Conservation (phyloP, 1,140 invertebrate species). For the Scaptodrosophila lebanonensis region DNA sequence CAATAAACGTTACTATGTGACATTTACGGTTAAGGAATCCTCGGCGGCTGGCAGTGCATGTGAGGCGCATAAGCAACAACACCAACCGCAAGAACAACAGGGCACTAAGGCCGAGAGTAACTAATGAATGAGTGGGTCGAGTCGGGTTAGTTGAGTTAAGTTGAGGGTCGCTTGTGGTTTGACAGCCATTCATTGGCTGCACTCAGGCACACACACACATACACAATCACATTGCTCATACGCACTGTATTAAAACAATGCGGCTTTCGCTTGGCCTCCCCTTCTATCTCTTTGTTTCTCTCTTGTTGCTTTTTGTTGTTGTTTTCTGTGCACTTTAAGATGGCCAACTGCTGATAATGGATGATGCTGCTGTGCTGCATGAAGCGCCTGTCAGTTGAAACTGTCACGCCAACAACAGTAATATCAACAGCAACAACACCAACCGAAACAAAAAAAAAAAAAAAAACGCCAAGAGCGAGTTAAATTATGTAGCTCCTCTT, state of each 20-base stretch:
- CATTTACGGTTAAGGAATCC: constrained; percentile 88
- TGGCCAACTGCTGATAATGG: constrained; percentile 74
- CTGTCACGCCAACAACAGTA: constrained; percentile 63
- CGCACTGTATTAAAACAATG: constrained; percentile 69
- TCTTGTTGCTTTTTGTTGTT: constrained; percentile 25
- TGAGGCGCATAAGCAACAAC: constrained; percentile 38
- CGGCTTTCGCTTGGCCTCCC: constrained; percentile 36
- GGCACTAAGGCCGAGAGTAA: constrained; percentile 6
- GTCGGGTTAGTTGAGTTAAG: no score
- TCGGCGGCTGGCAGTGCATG: constrained; percentile 33
- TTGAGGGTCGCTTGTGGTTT: no score
- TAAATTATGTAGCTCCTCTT: constrained; percentile 15
- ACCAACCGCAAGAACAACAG: constrained; percentile 26
- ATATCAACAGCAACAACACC: constrained; percentile 30
- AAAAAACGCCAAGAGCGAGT: constrained; percentile 12
- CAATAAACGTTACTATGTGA: constrained; percentile 92
- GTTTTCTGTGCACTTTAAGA: constrained; percentile 65
- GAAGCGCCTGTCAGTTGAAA: constrained; percentile 70
- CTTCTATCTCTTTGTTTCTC: constrained; percentile 19
- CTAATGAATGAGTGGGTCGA: no score
- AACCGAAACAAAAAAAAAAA: no score
- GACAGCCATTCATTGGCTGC: constrained; percentile 15
- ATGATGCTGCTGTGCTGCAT: constrained; percentile 57
- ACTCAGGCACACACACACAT: constrained; percentile 5
- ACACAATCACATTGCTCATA: constrained; percentile 18